A percentile compares a stretch with the other conserved stretches of the same genome.
Conservation (phyloP, 2,113 vertebrate genomes). For the Lophura nycthemera region DNA sequence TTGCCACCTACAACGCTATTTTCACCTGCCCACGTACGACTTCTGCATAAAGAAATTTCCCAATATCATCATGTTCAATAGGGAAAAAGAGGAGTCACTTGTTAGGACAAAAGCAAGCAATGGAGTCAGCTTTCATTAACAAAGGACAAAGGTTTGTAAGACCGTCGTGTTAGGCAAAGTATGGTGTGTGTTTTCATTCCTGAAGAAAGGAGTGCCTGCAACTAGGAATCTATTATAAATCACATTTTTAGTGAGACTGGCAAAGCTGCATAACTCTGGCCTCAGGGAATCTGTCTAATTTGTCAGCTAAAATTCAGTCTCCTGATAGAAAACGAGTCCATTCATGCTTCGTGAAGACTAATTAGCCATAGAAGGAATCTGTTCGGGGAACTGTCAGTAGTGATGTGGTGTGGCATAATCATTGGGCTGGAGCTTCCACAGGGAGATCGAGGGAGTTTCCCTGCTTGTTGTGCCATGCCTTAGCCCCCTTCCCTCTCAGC, state of each 20-base stretch:
- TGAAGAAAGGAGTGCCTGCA: slow-evolving; percentile 71
- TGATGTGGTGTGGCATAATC: slow-evolving; percentile 1
- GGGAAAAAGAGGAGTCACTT: neutral
- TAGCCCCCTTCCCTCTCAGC: neutral
- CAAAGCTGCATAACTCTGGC: slow-evolving; percentile 71
- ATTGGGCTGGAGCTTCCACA: neutral
- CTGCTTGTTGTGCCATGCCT: neutral
- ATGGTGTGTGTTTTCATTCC: slow-evolving; percentile 63
- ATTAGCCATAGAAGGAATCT: slow-evolving; percentile 73
- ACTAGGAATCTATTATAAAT: slow-evolving; percentile 78
- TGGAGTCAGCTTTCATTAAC: neutral
- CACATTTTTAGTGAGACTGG: slow-evolving; percentile 74
- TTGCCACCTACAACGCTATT: neutral
- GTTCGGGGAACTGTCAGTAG: slow-evolving; percentile 53
- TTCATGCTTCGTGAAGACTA: slow-evolving; percentile 72
- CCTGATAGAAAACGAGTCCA: slow-evolving; percentile 72
- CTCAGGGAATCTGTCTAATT: slow-evolving; percentile 79
- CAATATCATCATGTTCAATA: neutral
- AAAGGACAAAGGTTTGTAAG: slow-evolving; percentile 8
- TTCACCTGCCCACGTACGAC: neutral
- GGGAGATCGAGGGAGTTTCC: neutral
- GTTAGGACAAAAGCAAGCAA: neutral
- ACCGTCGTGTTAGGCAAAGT: neutral
- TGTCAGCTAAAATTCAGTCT: slow-evolving; percentile 80
- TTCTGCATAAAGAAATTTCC: neutral